Conservation (phyloP, 1,140 invertebrate species). For the Hypothenemus hampei region DNA sequence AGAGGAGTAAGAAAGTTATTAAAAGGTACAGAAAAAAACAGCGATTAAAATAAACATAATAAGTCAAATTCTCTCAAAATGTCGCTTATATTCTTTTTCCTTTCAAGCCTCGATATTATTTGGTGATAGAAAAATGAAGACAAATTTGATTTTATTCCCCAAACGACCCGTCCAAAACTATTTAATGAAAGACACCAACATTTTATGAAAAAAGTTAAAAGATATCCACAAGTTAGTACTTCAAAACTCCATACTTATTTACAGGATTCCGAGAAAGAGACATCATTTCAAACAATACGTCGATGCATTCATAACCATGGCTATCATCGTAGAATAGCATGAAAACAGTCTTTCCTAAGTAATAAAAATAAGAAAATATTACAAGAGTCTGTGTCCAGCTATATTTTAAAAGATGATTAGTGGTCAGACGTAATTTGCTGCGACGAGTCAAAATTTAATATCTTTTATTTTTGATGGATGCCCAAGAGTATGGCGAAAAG, state of each 20-base stretch:
- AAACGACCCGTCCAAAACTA: background rate
- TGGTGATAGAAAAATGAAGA: background rate
- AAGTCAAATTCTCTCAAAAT: too few relatives aligned
- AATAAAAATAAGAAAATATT: background rate
- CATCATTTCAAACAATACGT: background rate
- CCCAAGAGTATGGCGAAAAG: background rate
- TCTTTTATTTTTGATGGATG: too few relatives aligned
- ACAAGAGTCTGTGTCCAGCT: background rate
- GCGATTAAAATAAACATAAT: too few relatives aligned
- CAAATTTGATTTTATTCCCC: background rate
- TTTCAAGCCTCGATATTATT: background rate
- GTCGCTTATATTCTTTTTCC: too few relatives aligned
- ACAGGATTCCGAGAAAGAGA: background rate
- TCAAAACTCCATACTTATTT: background rate
- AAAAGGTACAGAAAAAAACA: too few relatives aligned
- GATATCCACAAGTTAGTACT: background rate
- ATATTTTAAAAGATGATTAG: background rate
- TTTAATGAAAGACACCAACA: background rate
- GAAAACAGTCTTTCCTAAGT: background rate
- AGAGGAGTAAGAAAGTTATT: too few relatives aligned
- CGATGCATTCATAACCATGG: background rate
- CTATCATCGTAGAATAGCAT: background rate
- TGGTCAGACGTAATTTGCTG: background rate
- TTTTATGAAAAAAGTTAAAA: background rate
- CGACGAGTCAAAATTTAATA: background rate